Conservation (phyloP, 1,140 invertebrate genomes). For the Chymomyza costata region DNA sequence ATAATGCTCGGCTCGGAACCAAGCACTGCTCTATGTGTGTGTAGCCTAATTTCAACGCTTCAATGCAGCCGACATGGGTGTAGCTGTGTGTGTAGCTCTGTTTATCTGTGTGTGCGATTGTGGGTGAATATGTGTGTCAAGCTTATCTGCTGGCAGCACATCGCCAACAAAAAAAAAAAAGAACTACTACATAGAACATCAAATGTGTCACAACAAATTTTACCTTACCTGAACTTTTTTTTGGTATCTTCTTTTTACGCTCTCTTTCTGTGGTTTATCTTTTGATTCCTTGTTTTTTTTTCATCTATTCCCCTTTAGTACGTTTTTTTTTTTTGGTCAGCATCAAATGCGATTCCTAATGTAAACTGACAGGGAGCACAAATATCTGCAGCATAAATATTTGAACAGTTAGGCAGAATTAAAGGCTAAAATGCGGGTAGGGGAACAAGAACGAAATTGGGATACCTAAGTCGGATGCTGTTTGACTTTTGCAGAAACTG, state of each 20-base stretch:
- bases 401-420: too few relatives aligned
- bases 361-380: constrained; percentile 39
- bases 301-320: background rate
- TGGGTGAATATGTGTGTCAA: too few relatives aligned
- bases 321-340: constrained; percentile 9
- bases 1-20: too few relatives aligned
- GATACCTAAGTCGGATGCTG: too few relatives aligned
- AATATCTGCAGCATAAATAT: constrained; percentile 18
- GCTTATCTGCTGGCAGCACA: constrained; percentile 61
- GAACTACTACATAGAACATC: constrained; percentile 19
- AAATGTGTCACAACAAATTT: constrained; percentile 27
- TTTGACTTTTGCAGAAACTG: too few relatives aligned
- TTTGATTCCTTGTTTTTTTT: constrained; percentile 18
- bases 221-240: too few relatives aligned
- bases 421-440: too few relatives aligned
- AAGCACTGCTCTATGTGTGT: constrained; percentile 34
- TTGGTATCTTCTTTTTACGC: constrained; percentile 7
- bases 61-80: constrained; percentile 45
- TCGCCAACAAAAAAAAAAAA: constrained; percentile 24
- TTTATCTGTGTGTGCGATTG: constrained; percentile 17
- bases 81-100: constrained; percentile 16
- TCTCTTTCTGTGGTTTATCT: constrained; percentile 16
- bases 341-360: constrained; percentile 27
- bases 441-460: too few relatives aligned
- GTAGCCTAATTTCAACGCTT: constrained; percentile 72